Evolutionary conservation across 1,140 invertebrate genomes (phyloP), one percentile per base, ranked within the genome.

Genomic region (Sycophaga agraensis): DNA sequence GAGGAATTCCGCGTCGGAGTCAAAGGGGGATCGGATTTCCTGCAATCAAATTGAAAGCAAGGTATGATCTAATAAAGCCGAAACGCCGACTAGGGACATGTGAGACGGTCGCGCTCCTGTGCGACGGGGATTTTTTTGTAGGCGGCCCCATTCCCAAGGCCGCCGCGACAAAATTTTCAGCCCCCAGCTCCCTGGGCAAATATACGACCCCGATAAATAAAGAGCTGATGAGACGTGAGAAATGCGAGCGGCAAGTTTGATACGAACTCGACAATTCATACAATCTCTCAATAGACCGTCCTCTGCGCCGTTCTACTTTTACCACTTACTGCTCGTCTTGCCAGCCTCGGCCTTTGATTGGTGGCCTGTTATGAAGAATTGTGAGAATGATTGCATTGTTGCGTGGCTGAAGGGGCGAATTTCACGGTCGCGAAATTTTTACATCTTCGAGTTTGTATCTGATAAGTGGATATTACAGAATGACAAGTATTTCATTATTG

Each of bases 11-110:
- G 2, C 14, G n/a, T n/a, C 11, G 21, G 16, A 3, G 21, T 5
- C 28, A 49, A 49, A 37, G 17, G 62, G 61, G 60, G 66, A 73
- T 71, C 68, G 63, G 67, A 73, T 75, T 72, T 68, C 68, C 66
- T 68, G 66, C 68, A 69, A 73, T 75, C 72, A 72, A 73, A 73
- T 73, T 70, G 66, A 69, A 69, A 72, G 65, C 67, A 68, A 71
- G 60, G 67, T 70, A 73, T 72, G 70, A 75, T 73, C 67, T 68
- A 73, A 75, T 72, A 70, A 73, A 70, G 63, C 48, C 21, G 14
- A 39, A 58, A 48, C 39, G 35, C 61, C 68, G 67, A 65, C 55
- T 71, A 58, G 63, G 63, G 50, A 64, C 65, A 62, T 66, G 68
- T 65, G 65, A 64, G 66, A 64, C 56, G 62, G n/a, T 7, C 28